A percentile compares a stretch with the other conserved stretches of the same genome.
Evolutionary conservation across 2,797 vertebrate genomes (phyloP).

Genomic region (Anniella stebbinsi): DNA sequence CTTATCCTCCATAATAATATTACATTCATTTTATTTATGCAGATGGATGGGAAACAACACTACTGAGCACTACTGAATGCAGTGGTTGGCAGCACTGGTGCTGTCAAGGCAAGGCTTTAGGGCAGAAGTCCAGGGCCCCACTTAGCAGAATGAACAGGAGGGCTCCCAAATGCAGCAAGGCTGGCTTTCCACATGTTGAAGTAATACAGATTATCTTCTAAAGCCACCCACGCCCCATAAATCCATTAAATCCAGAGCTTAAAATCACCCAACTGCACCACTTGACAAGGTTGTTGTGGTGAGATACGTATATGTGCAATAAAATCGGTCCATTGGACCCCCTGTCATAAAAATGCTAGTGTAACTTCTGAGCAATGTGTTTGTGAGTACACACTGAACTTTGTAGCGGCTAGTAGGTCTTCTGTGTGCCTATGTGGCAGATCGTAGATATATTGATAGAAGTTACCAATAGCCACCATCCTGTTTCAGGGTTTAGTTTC

Average conservation of each 20-base stretch:
- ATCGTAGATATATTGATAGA: not conserved
- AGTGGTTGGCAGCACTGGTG: not conserved
- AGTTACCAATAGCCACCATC: not conserved
- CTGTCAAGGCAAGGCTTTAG: too few relatives aligned
- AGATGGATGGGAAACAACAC: not conserved
- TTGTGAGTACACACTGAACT: accelerated
- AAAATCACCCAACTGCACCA: not conserved
- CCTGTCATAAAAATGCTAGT: not conserved
- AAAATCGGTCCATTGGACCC: not conserved
- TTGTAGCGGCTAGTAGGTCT: not conserved
- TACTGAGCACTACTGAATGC: not conserved
- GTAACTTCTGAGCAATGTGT: not conserved
- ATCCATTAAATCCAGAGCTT: too few relatives aligned
- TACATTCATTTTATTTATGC: not conserved
- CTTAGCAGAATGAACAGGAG: too few relatives aligned
- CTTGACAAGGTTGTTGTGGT: not conserved
- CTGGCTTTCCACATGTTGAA: too few relatives aligned
- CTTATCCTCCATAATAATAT: not conserved
- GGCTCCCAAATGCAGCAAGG: too few relatives aligned
- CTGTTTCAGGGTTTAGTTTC: constrained; percentile 19
- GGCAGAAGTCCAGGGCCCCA: too few relatives aligned
- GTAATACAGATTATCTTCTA: too few relatives aligned
- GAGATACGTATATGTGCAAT: not conserved
- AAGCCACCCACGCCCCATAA: too few relatives aligned
- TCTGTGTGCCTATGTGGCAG: not conserved